A percentile compares a stretch with the other conserved stretches of the same genome.
Conservation (phyloP, 2,113 vertebrate species). For the Myrmophylax atrothorax region DNA sequence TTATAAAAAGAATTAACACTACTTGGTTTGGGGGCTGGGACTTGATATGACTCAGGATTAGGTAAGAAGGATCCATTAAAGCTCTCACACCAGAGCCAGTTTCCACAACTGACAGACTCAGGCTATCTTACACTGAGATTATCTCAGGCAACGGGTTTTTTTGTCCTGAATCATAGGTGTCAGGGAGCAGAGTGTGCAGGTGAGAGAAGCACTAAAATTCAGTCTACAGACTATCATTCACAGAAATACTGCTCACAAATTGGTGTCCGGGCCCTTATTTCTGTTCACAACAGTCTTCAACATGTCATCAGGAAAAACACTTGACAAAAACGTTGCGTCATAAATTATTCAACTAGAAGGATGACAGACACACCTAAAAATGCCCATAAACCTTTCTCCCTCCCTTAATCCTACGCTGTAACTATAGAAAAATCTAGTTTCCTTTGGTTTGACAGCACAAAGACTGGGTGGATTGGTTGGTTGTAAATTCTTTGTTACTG, state of each 20-base stretch:
- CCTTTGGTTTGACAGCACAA: neutral
- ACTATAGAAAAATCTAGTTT: neutral
- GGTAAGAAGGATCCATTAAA: neutral
- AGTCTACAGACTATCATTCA: neutral
- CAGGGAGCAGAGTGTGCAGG: accelerated
- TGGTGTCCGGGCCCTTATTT: neutral
- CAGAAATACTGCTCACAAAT: neutral
- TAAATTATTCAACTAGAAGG: neutral
- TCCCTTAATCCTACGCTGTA: neutral
- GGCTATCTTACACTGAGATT: neutral
- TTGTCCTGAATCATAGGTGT: neutral
- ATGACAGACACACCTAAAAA: neutral
- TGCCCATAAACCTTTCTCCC: neutral
- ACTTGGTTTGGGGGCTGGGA: neutral
- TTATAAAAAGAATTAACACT: neutral
- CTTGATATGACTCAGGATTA: neutral
- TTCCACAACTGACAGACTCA: neutral
- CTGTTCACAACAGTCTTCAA: neutral
- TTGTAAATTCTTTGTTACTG: neutral
- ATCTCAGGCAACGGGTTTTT: neutral
- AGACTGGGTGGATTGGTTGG: neutral
- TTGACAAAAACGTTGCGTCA: neutral
- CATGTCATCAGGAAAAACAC: neutral
- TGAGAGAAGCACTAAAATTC: neutral
- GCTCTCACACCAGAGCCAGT: neutral